A percentile compares a stretch with the other conserved stretches of the same genome.
Evolutionary conservation across 2,888 invertebrate species (phyloP).

Genomic region (Chloroclystis v-ata): DNA sequence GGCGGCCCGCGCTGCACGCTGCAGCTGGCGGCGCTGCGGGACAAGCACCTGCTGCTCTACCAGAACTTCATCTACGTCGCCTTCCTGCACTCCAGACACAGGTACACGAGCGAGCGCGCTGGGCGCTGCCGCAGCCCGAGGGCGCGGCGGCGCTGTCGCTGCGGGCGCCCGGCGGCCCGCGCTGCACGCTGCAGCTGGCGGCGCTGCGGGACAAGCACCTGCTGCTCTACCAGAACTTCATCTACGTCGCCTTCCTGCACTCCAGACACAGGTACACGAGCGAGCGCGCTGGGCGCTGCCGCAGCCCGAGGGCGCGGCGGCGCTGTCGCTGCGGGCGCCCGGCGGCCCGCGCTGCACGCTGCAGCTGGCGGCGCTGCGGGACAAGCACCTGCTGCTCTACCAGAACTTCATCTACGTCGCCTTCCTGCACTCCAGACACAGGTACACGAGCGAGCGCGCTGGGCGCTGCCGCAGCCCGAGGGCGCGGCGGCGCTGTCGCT

Average conservation of each 20-base stretch:
- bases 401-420: slow-evolving; percentile 98
- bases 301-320: slow-evolving; percentile 92
- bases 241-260: slow-evolving; percentile 89
- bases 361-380: slow-evolving; percentile 83
- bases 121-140: slow-evolving; percentile 89
- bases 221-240: slow-evolving; percentile 97
- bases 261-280: slow-evolving; percentile 66
- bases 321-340: slow-evolving; percentile 86
- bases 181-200: slow-evolving; percentile 84
- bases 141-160: slow-evolving; percentile 85
- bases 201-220: slow-evolving; percentile 84
- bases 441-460: slow-evolving; percentile 84
- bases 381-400: slow-evolving; percentile 90
- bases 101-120: slow-evolving; percentile 84
- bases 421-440: slow-evolving; percentile 62
- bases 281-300: slow-evolving; percentile 85
- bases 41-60: slow-evolving; percentile 90
- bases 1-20: slow-evolving; percentile 90
- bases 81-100: slow-evolving; percentile 62
- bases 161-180: slow-evolving; percentile 93
- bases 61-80: slow-evolving; percentile 98
- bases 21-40: slow-evolving; percentile 83
- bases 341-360: slow-evolving; percentile 90
- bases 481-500: slow-evolving; percentile 85
- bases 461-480: slow-evolving; percentile 89